These are phyloP conservation scores for Pseudorhombus dupliciocellatus DNA, from an alignment of 2,113 vertebrate genomes.

Conservation along the genomic window DNA sequence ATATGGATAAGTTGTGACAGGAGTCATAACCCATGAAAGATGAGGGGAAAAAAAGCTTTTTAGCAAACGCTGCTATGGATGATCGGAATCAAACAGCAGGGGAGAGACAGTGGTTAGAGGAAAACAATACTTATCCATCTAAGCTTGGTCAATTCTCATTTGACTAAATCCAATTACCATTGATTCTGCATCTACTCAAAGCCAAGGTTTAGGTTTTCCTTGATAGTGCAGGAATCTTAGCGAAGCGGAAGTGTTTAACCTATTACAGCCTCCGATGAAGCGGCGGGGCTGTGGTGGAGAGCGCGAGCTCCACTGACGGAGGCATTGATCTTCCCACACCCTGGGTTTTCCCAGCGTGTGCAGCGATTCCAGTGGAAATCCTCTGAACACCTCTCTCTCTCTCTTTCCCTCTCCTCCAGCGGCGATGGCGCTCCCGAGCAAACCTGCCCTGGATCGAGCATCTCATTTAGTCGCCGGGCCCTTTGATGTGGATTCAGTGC, in stretches of 20 bases:
- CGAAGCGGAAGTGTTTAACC: constrained; percentile 73
- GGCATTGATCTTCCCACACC: constrained; percentile 72
- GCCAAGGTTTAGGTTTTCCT: constrained; percentile 65
- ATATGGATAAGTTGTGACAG: constrained; percentile 31
- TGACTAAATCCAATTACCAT: constrained; percentile 76
- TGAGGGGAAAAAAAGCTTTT: not conserved
- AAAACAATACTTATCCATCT: constrained; percentile 67
- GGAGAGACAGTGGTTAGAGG: constrained; percentile 34
- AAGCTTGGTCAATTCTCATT: constrained; percentile 74
- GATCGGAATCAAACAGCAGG: constrained; percentile 40
- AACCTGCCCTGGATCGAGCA: constrained; percentile 74
- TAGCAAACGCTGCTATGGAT: constrained; percentile 18
- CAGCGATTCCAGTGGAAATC: constrained; percentile 63
- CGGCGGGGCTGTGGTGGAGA: constrained; percentile 52
- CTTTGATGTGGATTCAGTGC: constrained; percentile 79
- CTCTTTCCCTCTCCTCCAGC: constrained; percentile 62
- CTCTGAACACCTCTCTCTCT: constrained; percentile 61
- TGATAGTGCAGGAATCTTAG: constrained; percentile 63
- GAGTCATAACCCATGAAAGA: not conserved
- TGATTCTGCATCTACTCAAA: constrained; percentile 63
- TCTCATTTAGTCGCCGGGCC: constrained; percentile 71
- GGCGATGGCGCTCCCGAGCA: constrained; percentile 68
- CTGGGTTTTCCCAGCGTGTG: constrained; percentile 66
- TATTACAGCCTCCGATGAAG: constrained; percentile 69
- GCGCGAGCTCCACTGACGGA: constrained; percentile 56